Evolutionary conservation across 2,113 vertebrate genomes (phyloP).

Genomic region (Noturus placidus): DNA sequence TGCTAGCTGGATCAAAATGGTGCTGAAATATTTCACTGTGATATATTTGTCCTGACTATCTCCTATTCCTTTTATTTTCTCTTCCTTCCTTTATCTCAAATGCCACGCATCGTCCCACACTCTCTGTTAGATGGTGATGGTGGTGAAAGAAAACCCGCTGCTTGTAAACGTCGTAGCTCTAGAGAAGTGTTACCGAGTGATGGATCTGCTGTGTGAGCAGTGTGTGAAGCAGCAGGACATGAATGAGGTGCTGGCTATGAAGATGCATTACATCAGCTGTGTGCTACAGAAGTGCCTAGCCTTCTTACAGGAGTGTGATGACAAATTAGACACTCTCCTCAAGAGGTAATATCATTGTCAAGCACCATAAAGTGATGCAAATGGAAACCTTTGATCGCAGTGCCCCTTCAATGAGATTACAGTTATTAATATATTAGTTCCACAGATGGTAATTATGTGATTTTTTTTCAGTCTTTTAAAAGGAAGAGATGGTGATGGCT

Average conservation of each 20-base stretch:
- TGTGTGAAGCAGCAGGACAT: conserved; percentile 77
- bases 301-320: conserved; percentile 75
- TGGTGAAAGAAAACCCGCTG: conserved; percentile 80
- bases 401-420: not conserved
- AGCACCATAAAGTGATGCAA: not conserved
- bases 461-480: conserved; percentile 73
- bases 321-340: conserved; percentile 76
- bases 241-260: conserved; percentile 85
- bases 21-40: conserved; percentile 7
- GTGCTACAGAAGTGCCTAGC: conserved; percentile 79
- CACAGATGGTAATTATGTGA: not conserved
- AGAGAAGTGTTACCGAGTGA: conserved; percentile 75
- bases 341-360: conserved; percentile 68
- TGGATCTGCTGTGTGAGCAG: conserved; percentile 81
- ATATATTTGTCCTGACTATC: not conserved
- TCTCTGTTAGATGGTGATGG: conserved; percentile 73
- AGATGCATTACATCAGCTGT: conserved; percentile 85
- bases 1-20: conserved; percentile 4
- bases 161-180: conserved; percentile 75
- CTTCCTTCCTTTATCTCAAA: not conserved
- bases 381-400: not conserved
- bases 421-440: conserved; percentile 6
- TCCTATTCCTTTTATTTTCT: conserved; percentile 13
- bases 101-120: not conserved
- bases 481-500: conserved; percentile 79